These are phyloP conservation scores for Calcarius lapponicus DNA, from an alignment of 2,797 vertebrate species.

Conservation along the genomic window DNA sequence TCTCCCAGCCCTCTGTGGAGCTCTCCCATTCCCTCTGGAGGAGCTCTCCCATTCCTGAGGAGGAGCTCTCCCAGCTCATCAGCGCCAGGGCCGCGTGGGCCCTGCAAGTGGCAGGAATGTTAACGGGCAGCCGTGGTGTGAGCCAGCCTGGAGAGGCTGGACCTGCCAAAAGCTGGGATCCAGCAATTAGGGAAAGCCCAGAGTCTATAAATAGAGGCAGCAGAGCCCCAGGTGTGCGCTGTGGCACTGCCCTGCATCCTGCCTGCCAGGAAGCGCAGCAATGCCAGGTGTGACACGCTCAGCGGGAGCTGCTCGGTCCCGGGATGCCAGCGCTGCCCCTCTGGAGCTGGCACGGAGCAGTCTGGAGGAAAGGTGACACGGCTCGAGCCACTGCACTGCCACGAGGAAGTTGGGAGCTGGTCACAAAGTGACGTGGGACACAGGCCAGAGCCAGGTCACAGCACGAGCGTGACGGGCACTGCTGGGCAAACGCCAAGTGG, in stretches of 20 bases:
- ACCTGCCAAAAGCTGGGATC: constrained; percentile 34
- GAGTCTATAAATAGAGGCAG: constrained; percentile 35
- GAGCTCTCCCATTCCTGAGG: neutral
- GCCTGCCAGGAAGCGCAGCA: neutral
- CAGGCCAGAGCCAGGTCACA: neutral
- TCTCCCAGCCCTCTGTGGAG: neutral
- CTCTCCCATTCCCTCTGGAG: neutral
- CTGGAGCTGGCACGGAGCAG: neutral
- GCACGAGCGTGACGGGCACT: rapidly evolving
- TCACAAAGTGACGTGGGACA: neutral
- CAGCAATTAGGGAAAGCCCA: constrained; percentile 29
- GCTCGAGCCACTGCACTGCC: neutral
- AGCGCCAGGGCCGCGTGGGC: neutral
- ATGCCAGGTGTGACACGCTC: neutral
- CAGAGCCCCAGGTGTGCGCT: neutral
- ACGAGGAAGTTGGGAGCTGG: neutral
- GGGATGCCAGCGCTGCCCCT: neutral
- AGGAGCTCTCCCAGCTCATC: neutral
- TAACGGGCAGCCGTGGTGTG: neutral
- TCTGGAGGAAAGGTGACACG: neutral
- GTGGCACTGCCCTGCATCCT: neutral
- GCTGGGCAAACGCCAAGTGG: neutral
- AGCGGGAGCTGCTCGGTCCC: neutral
- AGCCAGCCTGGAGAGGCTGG: neutral
- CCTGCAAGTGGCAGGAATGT: neutral